phyloP scores from a whole-genome alignment of 2,888 invertebrate species.

The Machimus rusticus region DNA sequence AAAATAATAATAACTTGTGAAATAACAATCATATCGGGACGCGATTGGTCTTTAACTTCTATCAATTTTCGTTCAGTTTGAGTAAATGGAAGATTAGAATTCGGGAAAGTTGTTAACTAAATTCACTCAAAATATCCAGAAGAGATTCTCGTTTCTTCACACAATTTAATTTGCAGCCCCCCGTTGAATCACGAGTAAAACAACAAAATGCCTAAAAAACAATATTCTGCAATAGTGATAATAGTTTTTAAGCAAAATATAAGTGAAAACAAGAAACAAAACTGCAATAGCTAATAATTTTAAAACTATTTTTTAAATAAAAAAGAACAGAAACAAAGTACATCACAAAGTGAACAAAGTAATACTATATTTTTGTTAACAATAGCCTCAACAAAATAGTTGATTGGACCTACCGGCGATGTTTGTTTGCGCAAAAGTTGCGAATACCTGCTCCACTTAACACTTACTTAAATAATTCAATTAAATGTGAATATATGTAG shows the following conservation, averaged over 20 bases:
- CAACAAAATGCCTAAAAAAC: slow-evolving; percentile 48
- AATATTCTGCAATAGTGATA: slow-evolving; percentile 64
- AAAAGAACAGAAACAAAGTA: slow-evolving; percentile 18
- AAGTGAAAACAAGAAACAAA: slow-evolving; percentile 46
- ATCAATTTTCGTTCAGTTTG: no score
- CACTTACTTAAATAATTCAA: not conserved
- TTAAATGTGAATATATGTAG: not conserved
- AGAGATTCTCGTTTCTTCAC: not conserved
- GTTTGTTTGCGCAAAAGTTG: not conserved
- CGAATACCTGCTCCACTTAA: not conserved
- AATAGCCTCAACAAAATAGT: slow-evolving; percentile 51
- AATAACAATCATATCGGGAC: no score
- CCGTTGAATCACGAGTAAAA: slow-evolving; percentile 6
- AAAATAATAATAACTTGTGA: no score
- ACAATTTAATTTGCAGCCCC: not conserved
- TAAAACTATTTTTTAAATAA: slow-evolving; percentile 38
- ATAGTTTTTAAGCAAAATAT: slow-evolving; percentile 57
- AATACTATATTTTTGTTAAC: slow-evolving; percentile 52
- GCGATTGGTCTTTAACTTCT: no score
- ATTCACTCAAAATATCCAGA: not conserved
- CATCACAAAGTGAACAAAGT: slow-evolving; percentile 44
- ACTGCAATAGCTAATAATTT: slow-evolving; percentile 43
- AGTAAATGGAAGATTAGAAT: not conserved
- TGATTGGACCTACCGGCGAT: not conserved
- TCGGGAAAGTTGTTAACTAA: not conserved